Percentiles rank a stretch among this genome's conserved stretches.
Conservation (phyloP, 2,797 vertebrate genomes). For the Acridotheres tristis region DNA sequence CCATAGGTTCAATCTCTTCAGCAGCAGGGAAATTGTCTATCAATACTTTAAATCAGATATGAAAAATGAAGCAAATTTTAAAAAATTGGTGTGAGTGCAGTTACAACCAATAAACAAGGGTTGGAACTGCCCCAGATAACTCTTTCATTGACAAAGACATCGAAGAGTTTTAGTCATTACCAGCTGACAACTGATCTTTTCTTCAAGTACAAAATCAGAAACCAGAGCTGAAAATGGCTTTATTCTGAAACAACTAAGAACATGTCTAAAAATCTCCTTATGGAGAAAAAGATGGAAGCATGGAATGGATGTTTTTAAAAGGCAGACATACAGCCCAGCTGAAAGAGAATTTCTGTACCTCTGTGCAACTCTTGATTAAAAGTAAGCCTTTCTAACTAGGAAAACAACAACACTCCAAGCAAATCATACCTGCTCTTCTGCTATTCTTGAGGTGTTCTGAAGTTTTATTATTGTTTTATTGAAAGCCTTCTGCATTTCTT, state of each 20-base stretch:
- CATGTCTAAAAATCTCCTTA: neutral
- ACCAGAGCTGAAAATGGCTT: neutral
- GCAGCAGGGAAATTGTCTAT: neutral
- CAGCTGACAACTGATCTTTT: neutral
- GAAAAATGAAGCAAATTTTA: neutral
- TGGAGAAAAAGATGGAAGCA: neutral
- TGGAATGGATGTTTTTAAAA: neutral
- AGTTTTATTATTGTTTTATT: conserved; percentile 99
- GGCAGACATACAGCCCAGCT: neutral
- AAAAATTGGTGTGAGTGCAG: neutral
- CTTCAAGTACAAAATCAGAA: neutral
- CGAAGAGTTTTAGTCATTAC: neutral
- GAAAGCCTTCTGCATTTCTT: conserved; percentile 99
- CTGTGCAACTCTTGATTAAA: neutral
- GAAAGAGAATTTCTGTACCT: neutral
- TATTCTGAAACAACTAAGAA: neutral
- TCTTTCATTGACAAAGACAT: neutral
- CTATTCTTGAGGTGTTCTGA: conserved; percentile 96
- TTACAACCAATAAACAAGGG: neutral
- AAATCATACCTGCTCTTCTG: conserved; percentile 90
- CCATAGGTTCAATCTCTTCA: neutral
- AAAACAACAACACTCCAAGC: neutral
- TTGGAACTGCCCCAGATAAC: neutral
- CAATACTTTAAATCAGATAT: neutral
- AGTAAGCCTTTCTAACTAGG: neutral